Evolutionary conservation across 2,797 vertebrate species (phyloP), one percentile per base, ranked within the genome.

Genomic region (Gallinago nigripennis): DNA sequence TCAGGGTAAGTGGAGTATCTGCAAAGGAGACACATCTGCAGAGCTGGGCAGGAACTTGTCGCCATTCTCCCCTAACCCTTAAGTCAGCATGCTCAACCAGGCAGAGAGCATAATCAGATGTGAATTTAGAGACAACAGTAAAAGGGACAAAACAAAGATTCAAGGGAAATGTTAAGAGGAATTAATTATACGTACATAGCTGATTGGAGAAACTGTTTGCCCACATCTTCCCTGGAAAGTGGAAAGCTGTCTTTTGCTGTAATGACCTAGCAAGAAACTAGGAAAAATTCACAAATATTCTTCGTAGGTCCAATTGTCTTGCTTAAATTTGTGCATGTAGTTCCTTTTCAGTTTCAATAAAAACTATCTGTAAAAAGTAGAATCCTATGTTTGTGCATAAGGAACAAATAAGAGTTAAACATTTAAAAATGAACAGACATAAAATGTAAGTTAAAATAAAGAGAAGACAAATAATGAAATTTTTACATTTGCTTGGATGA

Each of bases 401-500:
- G 9, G 2, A 54, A 82, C 27, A 54, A 81, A 64, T 65, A 50
- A 39, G 25, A 28, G 14, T 51, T 50, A 79, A 92, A 45, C 3
- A 24, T 45, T 54, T 54, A 43, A 5, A 65, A 71, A 75, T 33
- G 71, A 70, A 68, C 31, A 9, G 7, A 13, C 8, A 20, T 64
- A 70, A 50, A 60, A 61, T 25, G 0, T 43, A 64, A 35, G 8
- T 15, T 77, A 7, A 6, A 45, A 39, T 19, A 16, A 7, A 86
- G 31, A 82, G 41, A 14, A 94, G 14, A 68, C 9, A 92, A 91
- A 88, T 72, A 25, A 41, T 19, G 73, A 81, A 25, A 35, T 80
- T 94, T 93, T 82, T 94, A 54, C 8, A 71, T 87, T 60, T 82
- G 54, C 11, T 89, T 87, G 82, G 43, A 35, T 60, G 45, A 63